Evolutionary conservation across 2,113 vertebrate genomes (phyloP), one percentile per base, ranked within the genome.

Genomic region (Ivindomyrus marchei): DNA sequence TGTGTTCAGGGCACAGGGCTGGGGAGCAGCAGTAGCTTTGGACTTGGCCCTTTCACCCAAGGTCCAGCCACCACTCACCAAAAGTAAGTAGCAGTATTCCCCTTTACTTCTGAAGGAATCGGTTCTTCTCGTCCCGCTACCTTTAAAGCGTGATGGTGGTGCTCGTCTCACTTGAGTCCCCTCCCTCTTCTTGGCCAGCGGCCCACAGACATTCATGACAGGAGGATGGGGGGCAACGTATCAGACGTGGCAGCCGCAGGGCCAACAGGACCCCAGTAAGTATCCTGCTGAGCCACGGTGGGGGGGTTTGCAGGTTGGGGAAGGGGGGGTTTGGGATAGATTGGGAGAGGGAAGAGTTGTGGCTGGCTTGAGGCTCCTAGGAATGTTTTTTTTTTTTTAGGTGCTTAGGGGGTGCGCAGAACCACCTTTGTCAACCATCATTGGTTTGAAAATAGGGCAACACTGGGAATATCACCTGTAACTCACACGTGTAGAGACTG

Each of bases 141-240:
- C 27, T 36, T 87, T 87, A 8, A 80, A 80, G 3, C 7, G 31
- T 53, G 50, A 39, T 42, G 31, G 49, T 74, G 27, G 47, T 89
- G n/a, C 53, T 21, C 13, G 8, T 56, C 66, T 56, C 70, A 46
- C 15, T 92, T 85, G 91, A 80, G 2, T 80, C 74, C 56, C 7
- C 49, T 8, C 87, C 80, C 91, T 93, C 74, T 52, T 91, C 56
- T 93, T 2, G 17, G 89, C 83, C 47, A 99, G 98, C 88, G 97
- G 97, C 62, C 97, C 97, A 93, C 98, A 98, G 92, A 96, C 98
- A 1, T 98, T 98, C 93, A 97, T 99, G 97, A 96, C 97, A 0
- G 98, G 98, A 93, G 97, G 97, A 91, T 99, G 98, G 98, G 98
- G 98, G 53, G 97, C 96, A 86, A 97, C 98, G 92, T 99, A 99